phyloP scores from a whole-genome alignment of 2,888 invertebrate genomes.

The Oscheius sp. region DNA sequence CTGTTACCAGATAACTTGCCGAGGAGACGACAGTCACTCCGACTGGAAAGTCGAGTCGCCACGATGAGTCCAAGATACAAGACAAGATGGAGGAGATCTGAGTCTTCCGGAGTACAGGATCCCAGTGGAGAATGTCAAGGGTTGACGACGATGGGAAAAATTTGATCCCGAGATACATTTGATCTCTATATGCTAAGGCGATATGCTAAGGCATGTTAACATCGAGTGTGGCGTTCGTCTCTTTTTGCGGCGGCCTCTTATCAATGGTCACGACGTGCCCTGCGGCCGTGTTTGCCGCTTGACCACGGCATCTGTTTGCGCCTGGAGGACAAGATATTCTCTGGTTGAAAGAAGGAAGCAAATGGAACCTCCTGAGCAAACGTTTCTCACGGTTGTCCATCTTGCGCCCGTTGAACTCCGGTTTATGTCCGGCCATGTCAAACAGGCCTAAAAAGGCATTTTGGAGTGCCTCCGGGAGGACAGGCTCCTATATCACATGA shows the following conservation, averaged over 20 bases:
- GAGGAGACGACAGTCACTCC: background rate
- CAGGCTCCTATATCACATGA: constrained; percentile 24
- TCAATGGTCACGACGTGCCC: constrained; percentile 31
- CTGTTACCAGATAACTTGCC: constrained; percentile 28
- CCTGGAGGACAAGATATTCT: background rate
- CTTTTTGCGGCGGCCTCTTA: constrained; percentile 32
- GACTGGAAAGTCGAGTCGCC: background rate
- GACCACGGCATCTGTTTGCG: background rate
- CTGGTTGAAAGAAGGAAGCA: background rate
- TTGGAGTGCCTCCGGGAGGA: constrained; percentile 8
- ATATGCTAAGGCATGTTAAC: constrained; percentile 28
- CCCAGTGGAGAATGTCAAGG: no score
- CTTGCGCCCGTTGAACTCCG: background rate
- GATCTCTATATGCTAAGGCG: constrained; percentile 3
- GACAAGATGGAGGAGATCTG: no score
- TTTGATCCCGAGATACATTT: constrained; percentile 8
- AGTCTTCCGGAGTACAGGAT: no score
- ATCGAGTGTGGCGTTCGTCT: constrained; percentile 32
- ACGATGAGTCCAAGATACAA: background rate
- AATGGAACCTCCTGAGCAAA: background rate
- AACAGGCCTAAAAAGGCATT: background rate
- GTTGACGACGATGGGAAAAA: constrained; percentile 9
- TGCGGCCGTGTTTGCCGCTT: constrained; percentile 8
- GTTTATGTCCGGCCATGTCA: background rate
- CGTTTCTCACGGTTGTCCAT: background rate